These are phyloP conservation scores for Andrena trimmerana DNA, from an alignment of 2,888 invertebrate genomes.

Conservation along the genomic window DNA sequence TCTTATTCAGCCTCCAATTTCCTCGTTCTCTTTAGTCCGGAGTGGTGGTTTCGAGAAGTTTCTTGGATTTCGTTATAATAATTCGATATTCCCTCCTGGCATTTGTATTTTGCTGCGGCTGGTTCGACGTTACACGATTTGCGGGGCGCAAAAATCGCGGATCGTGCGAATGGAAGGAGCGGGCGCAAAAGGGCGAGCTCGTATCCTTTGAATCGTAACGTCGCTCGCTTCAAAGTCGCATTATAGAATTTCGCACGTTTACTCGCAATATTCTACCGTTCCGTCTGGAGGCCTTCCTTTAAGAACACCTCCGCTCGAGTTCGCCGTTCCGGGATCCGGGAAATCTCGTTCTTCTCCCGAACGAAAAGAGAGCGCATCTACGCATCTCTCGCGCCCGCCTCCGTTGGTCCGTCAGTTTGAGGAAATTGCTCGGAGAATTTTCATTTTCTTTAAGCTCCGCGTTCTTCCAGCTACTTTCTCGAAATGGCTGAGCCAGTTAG, in stretches of 20 bases:
- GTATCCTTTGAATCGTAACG: slow-evolving; percentile 18
- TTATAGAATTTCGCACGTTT: slow-evolving; percentile 33
- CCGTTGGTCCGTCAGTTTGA: slow-evolving; percentile 30
- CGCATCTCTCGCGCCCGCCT: slow-evolving; percentile 28
- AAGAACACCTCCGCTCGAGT: background rate
- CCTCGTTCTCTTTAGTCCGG: too few relatives aligned
- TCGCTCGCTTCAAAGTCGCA: slow-evolving; percentile 20
- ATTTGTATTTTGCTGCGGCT: too few relatives aligned
- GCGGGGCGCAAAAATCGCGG: background rate
- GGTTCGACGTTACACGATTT: background rate
- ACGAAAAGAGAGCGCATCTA: slow-evolving; percentile 29
- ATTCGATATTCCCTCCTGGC: too few relatives aligned
- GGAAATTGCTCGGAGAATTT: slow-evolving; percentile 38
- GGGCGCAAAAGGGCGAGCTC: background rate
- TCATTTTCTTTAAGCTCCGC: slow-evolving; percentile 38
- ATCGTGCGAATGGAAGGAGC: background rate
- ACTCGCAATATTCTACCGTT: slow-evolving; percentile 4
- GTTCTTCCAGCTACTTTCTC: slow-evolving; percentile 11
- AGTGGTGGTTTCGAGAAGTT: too few relatives aligned
- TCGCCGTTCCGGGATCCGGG: slow-evolving; percentile 16
- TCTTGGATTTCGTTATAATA: too few relatives aligned
- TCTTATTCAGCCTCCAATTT: too few relatives aligned
- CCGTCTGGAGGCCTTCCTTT: background rate
- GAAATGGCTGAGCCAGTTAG: slow-evolving; percentile 16
- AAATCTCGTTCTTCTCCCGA: slow-evolving; percentile 26